These are phyloP conservation scores for Neosilurus mollespiculum DNA, from an alignment of 2,797 vertebrate genomes.

Conservation along the genomic window DNA sequence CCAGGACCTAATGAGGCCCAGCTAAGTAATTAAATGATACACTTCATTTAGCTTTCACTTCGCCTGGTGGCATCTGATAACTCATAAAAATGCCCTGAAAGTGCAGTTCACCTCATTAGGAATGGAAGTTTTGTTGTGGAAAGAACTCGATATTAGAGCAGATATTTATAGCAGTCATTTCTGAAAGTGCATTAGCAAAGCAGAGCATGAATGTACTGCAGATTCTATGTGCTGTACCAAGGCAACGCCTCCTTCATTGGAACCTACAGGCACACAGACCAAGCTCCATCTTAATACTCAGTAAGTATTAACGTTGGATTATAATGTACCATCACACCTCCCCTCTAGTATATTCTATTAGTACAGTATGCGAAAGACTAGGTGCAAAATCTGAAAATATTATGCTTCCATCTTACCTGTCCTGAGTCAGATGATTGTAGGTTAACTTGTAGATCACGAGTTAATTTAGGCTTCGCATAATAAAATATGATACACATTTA, in stretches of 20 bases:
- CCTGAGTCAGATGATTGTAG: too few species aligned
- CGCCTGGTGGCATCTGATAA: conserved; percentile 20
- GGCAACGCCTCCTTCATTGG: not conserved
- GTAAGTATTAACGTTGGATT: too few species aligned
- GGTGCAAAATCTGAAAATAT: too few species aligned
- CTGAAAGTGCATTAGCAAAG: not conserved
- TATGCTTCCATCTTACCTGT: too few species aligned
- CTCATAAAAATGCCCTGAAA: conserved; percentile 25
- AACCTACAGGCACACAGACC: not conserved
- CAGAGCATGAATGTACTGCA: not conserved
- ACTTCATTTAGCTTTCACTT: conserved; percentile 33
- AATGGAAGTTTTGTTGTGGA: conserved; percentile 15
- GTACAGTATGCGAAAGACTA: too few species aligned
- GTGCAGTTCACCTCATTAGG: conserved; percentile 25
- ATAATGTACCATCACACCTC: too few species aligned
- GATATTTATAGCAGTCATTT: conserved; percentile 16
- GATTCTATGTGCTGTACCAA: not conserved
- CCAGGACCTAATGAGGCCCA: conserved; percentile 28
- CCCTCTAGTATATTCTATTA: too few species aligned
- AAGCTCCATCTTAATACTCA: too few species aligned
- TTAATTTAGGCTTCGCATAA: too few species aligned
- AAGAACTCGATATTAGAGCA: conserved; percentile 11
- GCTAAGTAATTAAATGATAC: conserved; percentile 37
- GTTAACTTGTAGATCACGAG: too few species aligned
- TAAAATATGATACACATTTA: too few species aligned